A percentile compares a stretch with the other conserved stretches of the same genome.
phyloP scores from a whole-genome alignment of 2,888 invertebrate species.

The Orchesellides sinensis region DNA sequence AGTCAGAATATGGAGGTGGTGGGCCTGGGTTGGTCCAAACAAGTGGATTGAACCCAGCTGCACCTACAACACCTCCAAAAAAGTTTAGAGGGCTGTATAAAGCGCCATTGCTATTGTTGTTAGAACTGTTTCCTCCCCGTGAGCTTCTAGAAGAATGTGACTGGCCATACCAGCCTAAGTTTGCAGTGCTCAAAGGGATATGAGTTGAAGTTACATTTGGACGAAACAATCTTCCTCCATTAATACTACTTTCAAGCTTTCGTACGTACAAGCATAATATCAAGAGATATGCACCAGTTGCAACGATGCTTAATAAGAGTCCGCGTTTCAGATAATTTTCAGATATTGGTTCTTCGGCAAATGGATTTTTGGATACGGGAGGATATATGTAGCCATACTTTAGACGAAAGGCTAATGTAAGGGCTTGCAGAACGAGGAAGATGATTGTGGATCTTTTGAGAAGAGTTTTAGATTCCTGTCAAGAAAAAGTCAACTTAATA shows the following conservation, averaged over 20 bases:
- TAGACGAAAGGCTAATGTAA: constrained; percentile 56
- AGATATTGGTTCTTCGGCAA: not conserved
- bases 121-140: constrained; percentile 4
- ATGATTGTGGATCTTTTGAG: constrained; percentile 56
- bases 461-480: constrained; percentile 67
- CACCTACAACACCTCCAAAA: constrained; percentile 54
- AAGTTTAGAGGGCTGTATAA: constrained; percentile 58
- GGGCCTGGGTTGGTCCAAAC: constrained; percentile 63
- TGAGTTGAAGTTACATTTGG: constrained; percentile 39
- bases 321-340: constrained; percentile 39
- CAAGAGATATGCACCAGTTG: constrained; percentile 60
- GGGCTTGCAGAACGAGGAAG: constrained; percentile 60
- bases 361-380: constrained; percentile 1
- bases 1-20: constrained; percentile 54
- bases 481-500: too few species aligned
- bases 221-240: constrained; percentile 49
- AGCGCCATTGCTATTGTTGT: constrained; percentile 3
- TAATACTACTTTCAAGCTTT: constrained; percentile 42
- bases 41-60: constrained; percentile 47
- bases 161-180: constrained; percentile 57
- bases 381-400: constrained; percentile 59
- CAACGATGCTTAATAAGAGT: constrained; percentile 34
- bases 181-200: constrained; percentile 59
- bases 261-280: constrained; percentile 58
- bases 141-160: constrained; percentile 35